Base-by-base conservation (phyloP, 2,797 vertebrate species). In the Danio albolineatus region DNA sequence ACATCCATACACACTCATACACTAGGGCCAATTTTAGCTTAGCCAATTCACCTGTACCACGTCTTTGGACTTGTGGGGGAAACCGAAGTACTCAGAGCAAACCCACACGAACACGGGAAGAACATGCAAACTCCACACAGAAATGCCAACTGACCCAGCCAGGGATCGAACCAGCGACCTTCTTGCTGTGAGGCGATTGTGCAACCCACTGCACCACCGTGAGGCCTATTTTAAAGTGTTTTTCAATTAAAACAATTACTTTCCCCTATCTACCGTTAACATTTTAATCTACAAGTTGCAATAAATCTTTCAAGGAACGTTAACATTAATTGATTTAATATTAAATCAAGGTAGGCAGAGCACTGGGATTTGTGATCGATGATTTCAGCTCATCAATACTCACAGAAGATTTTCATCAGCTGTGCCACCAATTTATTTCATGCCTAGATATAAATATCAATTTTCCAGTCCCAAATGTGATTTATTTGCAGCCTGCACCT, bases 371-470 rank as follows among this genome's bases (percentile, higher is more conserved):
- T 4, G 4, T 80, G 49, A 80, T 53, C 67, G 67, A 85, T 56
- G 10, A 59, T 57, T 70, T 53, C 12, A 62, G 73, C 48, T 78
- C 53, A 78, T 83, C 74, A 79, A 83, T 83, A 85, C 60, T 57
- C 67, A 61, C 19, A 74, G 39, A 41, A 60, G 28, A 65, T 46
- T 73, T 83, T 83, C 79, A 86, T 87, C 78, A 85, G 17, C 74
- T 76, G 53, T 59, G 69, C 67, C 19, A n/a, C 60, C 53, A 46
- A 83, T 85, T 72, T 77, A 73, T 69, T 80, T 61, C 41, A 39
- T n/a, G 10, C 16, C 9, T 54, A 16, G 48, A 49, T 48, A 51
- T 67, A 67, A 81, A 85, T 82, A 67, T 62, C 59, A 60, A 66
- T 54, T 61, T 69, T 10, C 72, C 77, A 39, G 72, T n/a, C n/a